Evolutionary conservation across 2,888 invertebrate genomes (phyloP).

Genomic region (Listrodromus nycthemerus): DNA sequence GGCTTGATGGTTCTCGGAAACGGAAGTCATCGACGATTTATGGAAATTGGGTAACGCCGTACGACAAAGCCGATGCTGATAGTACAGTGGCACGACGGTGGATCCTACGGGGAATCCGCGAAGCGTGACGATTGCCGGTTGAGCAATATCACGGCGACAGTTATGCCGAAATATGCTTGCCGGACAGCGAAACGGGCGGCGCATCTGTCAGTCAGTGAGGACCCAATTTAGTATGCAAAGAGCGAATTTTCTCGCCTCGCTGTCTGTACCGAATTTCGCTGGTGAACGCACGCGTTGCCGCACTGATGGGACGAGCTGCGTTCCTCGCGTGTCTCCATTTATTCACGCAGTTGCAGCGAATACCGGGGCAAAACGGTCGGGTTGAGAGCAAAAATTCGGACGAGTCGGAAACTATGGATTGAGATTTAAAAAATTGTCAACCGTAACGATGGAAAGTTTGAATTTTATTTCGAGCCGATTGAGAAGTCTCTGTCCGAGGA

Average conservation of each 20-base stretch:
- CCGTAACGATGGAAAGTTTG: not conserved
- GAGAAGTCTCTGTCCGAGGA: not conserved
- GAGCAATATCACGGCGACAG: conserved; percentile 16
- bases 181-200: conserved; percentile 4
- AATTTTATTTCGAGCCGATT: not conserved
- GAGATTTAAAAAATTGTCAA: no score
- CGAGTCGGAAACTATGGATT: no score
- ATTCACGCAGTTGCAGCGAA: conserved; percentile 16
- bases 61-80: conserved; percentile 60
- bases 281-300: not conserved
- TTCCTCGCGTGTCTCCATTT: conserved; percentile 53
- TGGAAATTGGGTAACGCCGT: conserved; percentile 65
- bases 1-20: conserved; percentile 35
- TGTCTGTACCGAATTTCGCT: conserved; percentile 45
- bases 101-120: not conserved
- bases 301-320: not conserved
- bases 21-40: conserved; percentile 67
- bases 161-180: conserved; percentile 33
- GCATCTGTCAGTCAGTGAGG: conserved; percentile 39
- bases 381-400: not conserved
- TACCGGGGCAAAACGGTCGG: conserved; percentile 22
- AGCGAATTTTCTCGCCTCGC: conserved; percentile 37
- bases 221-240: conserved; percentile 63
- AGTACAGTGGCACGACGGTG: not conserved
- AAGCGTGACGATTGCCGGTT: conserved; percentile 7